Percentiles rank a stretch among this genome's conserved stretches.
Evolutionary conservation across 2,888 invertebrate species (phyloP).

Genomic region (Archips xylosteana): DNA sequence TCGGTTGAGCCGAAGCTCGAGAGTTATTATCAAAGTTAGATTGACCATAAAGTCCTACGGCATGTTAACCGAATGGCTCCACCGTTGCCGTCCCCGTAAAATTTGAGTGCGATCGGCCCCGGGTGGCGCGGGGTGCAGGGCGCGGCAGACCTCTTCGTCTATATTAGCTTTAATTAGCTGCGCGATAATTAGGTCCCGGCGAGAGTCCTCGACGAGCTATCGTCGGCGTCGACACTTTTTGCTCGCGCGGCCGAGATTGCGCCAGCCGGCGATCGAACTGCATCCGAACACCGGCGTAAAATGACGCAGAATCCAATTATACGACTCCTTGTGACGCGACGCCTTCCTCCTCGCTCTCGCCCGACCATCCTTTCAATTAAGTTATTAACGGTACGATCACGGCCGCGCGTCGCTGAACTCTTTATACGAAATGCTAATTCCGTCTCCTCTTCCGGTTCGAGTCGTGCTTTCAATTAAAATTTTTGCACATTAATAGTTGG

Average conservation of each 20-base stretch:
- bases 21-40: slow-evolving; percentile 38
- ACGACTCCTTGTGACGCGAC: slow-evolving; percentile 24
- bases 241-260: neutral
- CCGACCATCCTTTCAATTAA: slow-evolving; percentile 50
- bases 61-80: slow-evolving; percentile 26
- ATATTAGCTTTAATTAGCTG: slow-evolving; percentile 60
- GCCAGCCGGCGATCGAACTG: slow-evolving; percentile 27
- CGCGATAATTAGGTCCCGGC: slow-evolving; percentile 53
- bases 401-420: slow-evolving; percentile 40
- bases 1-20: neutral
- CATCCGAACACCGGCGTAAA: slow-evolving; percentile 31
- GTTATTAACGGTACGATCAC: slow-evolving; percentile 52
- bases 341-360: neutral
- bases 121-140: slow-evolving; percentile 10
- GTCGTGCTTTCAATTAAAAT: slow-evolving; percentile 50
- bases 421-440: slow-evolving; percentile 56
- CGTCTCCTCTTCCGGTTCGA: slow-evolving; percentile 41
- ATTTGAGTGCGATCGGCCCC: slow-evolving; percentile 28
- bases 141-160: slow-evolving; percentile 48
- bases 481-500: slow-evolving; percentile 50
- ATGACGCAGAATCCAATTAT: slow-evolving; percentile 39
- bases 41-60: slow-evolving; percentile 37
- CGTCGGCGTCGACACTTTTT: slow-evolving; percentile 41
- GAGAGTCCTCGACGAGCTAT: slow-evolving; percentile 47
- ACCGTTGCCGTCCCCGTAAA: slow-evolving; percentile 34